These are phyloP conservation scores for Acleris sparsana DNA, from an alignment of 2,888 invertebrate species.

Conservation along the genomic window DNA sequence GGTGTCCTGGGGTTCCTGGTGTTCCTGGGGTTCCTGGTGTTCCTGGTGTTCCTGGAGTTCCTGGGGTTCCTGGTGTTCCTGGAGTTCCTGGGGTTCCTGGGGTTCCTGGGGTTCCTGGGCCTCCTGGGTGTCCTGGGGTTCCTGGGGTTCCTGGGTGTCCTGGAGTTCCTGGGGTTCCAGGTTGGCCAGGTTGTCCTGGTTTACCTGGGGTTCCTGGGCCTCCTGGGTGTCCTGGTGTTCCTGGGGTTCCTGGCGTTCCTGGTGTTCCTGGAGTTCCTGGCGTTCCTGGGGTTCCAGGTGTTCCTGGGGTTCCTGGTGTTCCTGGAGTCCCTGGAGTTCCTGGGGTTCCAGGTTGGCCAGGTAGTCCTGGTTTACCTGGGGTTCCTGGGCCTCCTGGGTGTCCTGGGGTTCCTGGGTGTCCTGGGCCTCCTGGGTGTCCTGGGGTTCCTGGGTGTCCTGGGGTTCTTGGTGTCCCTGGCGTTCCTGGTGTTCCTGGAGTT, in stretches of 20 bases:
- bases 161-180: too few species aligned
- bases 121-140: too few species aligned
- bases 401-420: not conserved
- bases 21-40: not conserved
- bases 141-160: too few species aligned
- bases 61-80: not conserved
- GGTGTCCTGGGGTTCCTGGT: not conserved
- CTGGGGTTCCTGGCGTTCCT: too few species aligned
- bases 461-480: too few species aligned
- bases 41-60: conserved; percentile 16
- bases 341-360: conserved; percentile 5
- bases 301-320: not conserved
- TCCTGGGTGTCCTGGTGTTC: too few species aligned
- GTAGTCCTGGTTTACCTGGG: conserved; percentile 7
- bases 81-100: too few species aligned
- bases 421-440: not conserved
- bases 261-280: not conserved
- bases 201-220: too few species aligned
- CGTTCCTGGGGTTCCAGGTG: not conserved
- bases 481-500: not conserved
- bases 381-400: not conserved
- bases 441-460: too few species aligned
- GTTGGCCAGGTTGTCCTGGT: too few species aligned
- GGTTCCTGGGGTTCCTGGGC: too few species aligned
- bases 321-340: not conserved